Conservation (phyloP, 2,888 invertebrate species). For the Dryocosmus kuriphilus region DNA sequence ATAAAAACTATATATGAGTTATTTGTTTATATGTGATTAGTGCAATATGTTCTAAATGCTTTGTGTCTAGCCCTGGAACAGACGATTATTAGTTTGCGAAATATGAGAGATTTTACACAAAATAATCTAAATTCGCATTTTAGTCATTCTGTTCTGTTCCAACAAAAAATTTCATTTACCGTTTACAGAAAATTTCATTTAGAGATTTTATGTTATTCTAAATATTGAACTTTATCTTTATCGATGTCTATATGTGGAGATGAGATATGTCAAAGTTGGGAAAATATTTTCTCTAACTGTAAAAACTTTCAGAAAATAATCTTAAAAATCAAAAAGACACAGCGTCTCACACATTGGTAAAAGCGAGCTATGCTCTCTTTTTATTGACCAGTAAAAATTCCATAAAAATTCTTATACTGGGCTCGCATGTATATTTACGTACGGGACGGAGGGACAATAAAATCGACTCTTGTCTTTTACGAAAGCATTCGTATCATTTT, state of each 20-base stretch:
- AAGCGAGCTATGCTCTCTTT: slow-evolving; percentile 10
- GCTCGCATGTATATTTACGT: slow-evolving; percentile 30
- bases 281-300: not conserved
- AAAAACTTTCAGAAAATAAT: not conserved
- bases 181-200: no score
- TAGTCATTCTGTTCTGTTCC: no score
- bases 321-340: slow-evolving; percentile 18
- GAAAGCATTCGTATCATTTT: slow-evolving; percentile 33
- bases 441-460: slow-evolving; percentile 20
- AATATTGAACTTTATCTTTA: no score
- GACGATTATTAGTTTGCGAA: no score
- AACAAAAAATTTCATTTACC: no score
- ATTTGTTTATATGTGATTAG: no score
- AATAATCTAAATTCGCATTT: no score
- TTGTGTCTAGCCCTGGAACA: no score
- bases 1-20: no score
- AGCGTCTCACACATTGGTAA: not conserved
- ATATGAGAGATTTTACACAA: no score
- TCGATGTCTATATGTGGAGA: not conserved
- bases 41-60: no score
- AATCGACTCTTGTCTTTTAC: slow-evolving; percentile 10
- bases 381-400: slow-evolving; percentile 34
- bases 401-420: slow-evolving; percentile 17
- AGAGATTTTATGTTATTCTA: no score
- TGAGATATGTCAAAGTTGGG: not conserved